These are phyloP conservation scores for Pasiphila rectangulata DNA, from an alignment of 2,888 invertebrate species.

Conservation along the genomic window DNA sequence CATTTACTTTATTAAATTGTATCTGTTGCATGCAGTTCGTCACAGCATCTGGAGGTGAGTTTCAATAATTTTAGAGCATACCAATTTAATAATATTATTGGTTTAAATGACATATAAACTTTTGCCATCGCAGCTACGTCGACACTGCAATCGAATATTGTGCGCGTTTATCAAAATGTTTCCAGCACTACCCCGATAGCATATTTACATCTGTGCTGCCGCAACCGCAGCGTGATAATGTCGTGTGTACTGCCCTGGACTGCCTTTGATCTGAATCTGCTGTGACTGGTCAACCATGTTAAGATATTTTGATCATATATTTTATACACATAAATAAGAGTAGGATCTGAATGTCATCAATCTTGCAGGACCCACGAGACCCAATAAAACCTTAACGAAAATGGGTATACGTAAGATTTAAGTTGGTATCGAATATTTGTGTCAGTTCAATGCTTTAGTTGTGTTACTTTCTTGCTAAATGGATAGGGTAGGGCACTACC, in stretches of 20 bases:
- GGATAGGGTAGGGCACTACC: no score
- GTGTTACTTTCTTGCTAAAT: no score
- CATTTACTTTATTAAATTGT: no score
- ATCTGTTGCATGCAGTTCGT: no score
- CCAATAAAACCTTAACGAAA: no score
- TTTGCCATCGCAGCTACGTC: conserved; percentile 31
- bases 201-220: conserved; percentile 54
- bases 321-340: no score
- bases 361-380: not conserved
- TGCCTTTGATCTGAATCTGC: conserved; percentile 13
- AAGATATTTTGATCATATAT: not conserved
- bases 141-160: conserved; percentile 56
- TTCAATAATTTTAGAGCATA: not conserved
- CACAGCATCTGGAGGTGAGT: no score
- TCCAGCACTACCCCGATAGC: conserved; percentile 45
- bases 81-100: not conserved
- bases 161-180: conserved; percentile 66
- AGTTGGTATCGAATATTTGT: no score
- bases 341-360: no score
- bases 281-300: not conserved
- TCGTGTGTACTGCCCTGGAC: conserved; percentile 11
- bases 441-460: no score
- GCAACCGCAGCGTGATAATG: conserved; percentile 26
- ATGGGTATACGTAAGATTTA: no score
- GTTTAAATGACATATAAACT: conserved; percentile 7